These are phyloP conservation scores for Bolinopsis microptera DNA, from an alignment of 37 sponge, comb jelly and placozoan genomes.

Conservation along the genomic window DNA sequence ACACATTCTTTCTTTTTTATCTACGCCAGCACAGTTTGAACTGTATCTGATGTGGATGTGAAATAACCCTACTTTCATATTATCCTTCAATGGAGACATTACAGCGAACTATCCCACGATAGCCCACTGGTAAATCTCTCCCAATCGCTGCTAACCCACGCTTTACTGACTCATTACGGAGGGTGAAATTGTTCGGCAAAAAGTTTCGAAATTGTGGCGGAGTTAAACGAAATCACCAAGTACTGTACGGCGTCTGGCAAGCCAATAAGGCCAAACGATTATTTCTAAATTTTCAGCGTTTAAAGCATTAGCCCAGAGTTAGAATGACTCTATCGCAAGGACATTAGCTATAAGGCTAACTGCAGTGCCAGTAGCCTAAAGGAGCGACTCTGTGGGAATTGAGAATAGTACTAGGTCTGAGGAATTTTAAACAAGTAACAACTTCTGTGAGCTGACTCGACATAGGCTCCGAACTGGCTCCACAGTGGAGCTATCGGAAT, in stretches of 20 bases:
- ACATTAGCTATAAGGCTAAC: background rate
- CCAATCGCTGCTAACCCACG: background rate
- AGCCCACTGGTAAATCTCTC: background rate
- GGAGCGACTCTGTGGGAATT: too few relatives aligned
- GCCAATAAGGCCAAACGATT: background rate
- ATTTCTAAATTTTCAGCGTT: background rate
- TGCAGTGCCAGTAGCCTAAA: background rate
- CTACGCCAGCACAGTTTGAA: too few relatives aligned
- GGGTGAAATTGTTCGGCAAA: background rate
- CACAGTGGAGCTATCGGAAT: background rate
- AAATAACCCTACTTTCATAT: too few relatives aligned
- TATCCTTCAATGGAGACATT: too few relatives aligned
- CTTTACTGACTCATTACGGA: background rate
- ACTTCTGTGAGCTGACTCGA: background rate
- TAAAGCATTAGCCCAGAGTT: background rate
- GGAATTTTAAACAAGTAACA: background rate
- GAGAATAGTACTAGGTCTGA: too few relatives aligned
- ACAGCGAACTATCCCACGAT: background rate
- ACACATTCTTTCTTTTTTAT: too few relatives aligned
- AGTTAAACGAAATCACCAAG: background rate
- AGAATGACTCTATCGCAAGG: too few relatives aligned
- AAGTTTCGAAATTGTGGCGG: background rate
- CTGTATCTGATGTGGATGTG: too few relatives aligned
- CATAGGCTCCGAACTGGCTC: background rate
- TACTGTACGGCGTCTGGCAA: background rate